Base-by-base conservation (phyloP, 2,888 invertebrate species). In the Physocephala rufipes region DNA sequence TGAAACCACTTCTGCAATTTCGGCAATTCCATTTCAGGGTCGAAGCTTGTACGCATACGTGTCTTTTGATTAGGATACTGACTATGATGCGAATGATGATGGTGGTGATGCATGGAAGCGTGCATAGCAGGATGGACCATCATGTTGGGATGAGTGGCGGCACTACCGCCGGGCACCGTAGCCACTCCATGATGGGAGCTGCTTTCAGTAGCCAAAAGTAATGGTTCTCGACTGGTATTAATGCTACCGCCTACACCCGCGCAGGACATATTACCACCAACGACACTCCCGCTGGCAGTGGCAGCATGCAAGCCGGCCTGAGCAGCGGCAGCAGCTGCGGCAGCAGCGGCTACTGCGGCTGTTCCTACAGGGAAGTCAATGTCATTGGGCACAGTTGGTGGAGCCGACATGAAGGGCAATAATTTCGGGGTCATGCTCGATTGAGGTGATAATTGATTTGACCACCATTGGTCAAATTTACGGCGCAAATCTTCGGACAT, bases 1-100 rank as follows among this genome's bases (percentile, higher is more conserved):
- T 92, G 90, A 88, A 99, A 99, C 98, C 99, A 99, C 78, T 95
- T 90, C 84, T 99, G 98, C 67, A 99, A 87, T 81, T 97, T 95
- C 0, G 99, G 98, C 75, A 99, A 87, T 87, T 99, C 99, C 81
- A 96, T 89, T 86, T 98, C 97, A 0, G 97, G 97, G 86, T 98
- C 97, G 82, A 98, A 98, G 82, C 96, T 97, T 21, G 97, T 97
- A 77, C 98, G 90, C 95, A 97, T 96, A 80, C 97, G 90, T 3
- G 95, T 95, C 87, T 96, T 96, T 84, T 95, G 95, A 30, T 92
- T 93, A 51, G 84, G 82, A 74, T 82, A 84, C 67, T 92, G 91
- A 2, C 90, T 67, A 90, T 86, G 91, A 90, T 75, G 76, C 47
- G 76, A 76, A 67, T 80, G 80, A 65, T 80, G 80, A 70, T 84